phyloP scores from a whole-genome alignment of 2,888 invertebrate genomes.

The Osmoderma eremita region DNA sequence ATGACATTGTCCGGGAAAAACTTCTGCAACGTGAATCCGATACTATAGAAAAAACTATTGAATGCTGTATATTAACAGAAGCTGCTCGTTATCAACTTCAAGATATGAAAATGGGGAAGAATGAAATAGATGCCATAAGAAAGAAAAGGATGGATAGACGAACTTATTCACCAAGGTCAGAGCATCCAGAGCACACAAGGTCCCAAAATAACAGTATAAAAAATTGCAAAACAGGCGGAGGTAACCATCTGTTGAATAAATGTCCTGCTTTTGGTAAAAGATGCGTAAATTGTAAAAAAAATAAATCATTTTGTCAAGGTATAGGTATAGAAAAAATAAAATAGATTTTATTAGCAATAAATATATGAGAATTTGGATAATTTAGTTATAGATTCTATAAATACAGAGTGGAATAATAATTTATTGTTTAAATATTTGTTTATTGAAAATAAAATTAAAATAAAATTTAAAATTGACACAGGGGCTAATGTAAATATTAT shows the following conservation, averaged over 20 bases:
- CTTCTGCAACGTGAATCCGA: not conserved
- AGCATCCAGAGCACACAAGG: no score
- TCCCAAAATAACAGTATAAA: conserved; percentile 26
- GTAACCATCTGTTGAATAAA: conserved; percentile 21
- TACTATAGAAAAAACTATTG: not conserved
- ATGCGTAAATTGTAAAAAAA: conserved; percentile 15
- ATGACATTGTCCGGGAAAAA: not conserved
- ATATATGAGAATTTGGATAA: no score
- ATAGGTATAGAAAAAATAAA: conserved; percentile 11
- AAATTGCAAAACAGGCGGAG: conserved; percentile 34
- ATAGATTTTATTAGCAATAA: conserved; percentile 11
- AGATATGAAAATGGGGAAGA: no score
- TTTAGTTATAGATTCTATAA: no score
- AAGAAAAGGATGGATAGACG: not conserved
- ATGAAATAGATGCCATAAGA: not conserved
- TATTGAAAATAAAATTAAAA: no score
- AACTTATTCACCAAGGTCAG: not conserved
- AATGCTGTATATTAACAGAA: conserved; percentile 7
- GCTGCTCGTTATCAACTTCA: not conserved
- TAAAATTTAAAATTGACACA: conserved; percentile 40
- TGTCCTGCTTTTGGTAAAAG: conserved; percentile 30
- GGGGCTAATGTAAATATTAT: conserved; percentile 44
- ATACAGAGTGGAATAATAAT: no score
- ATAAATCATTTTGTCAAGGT: conserved; percentile 29
- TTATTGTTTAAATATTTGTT: no score